Base-by-base conservation (phyloP, 2,797 vertebrate genomes). In the Sebastes itinus region DNA sequence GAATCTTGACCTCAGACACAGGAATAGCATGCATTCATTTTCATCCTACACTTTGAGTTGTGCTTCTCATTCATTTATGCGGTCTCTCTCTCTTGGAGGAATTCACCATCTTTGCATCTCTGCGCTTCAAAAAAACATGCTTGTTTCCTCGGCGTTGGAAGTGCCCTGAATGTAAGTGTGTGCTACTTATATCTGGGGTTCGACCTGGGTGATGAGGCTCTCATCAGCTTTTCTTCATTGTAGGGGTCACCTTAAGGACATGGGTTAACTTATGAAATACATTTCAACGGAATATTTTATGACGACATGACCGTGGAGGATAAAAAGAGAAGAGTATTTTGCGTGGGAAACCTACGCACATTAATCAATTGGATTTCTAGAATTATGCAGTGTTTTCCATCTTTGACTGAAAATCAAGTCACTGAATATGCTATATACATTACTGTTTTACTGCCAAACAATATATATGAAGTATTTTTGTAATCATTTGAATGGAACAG, bases 1-100 rank as follows among this genome's bases (percentile, higher is more conserved):
- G 84, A 89, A 89, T 83, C 69, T 87, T 94, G 93, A 95, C 93
- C 93, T 91, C 89, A 93, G 89, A 93, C 92, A 88, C 90, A 92
- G 86, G 92, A 93, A 94, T 92, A 92, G 92, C 90, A 90, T 83
- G 90, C 91, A 84, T 94, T 94, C 84, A 87, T 92, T 92, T 92
- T 90, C 76, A 93, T 90, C 85, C 88, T 88, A 86, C 88, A 92
- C 80, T 91, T 46, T 88, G 81, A 88, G 90, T 88, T 88, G 81
- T 74, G 90, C 90, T 93, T 91, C 91, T 92, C 91, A 94, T 95
- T 95, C 91, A 94, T 94, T 94, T 92, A 92, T 93, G 86, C 83
- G 0, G 46, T 82, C 67, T 77, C 80, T 85, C 73, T 88, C 74
- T 88, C 87, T 88, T 84, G 80, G 80, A 87, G 84, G 82, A 90